These are phyloP conservation scores for Musca domestica DNA, from an alignment of 1,140 invertebrate species.

Conservation along the genomic window DNA sequence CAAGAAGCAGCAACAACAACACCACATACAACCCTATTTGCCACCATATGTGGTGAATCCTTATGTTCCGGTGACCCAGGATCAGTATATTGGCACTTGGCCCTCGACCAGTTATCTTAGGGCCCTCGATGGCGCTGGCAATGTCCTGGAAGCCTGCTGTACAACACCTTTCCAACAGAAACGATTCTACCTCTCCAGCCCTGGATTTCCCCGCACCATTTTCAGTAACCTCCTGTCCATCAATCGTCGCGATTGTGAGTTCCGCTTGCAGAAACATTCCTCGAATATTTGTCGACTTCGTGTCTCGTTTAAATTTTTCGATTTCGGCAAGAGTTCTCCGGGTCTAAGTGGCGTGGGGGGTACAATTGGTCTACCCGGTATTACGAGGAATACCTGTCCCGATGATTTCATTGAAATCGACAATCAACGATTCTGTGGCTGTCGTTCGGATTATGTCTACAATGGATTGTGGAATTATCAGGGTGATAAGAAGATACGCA, in stretches of 20 bases:
- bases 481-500: conserved; percentile 49
- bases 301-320: conserved; percentile 60
- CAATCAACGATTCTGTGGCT: conserved; percentile 60
- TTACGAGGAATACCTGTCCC: conserved; percentile 42
- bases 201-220: conserved; percentile 57
- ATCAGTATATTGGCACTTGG: conserved; percentile 20
- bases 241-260: conserved; percentile 55
- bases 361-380: conserved; percentile 24
- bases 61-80: background rate
- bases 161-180: conserved; percentile 51
- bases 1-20: too few species aligned
- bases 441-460: conserved; percentile 56
- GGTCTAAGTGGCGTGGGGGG: background rate
- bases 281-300: conserved; percentile 56
- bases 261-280: conserved; percentile 55
- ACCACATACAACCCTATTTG: background rate
- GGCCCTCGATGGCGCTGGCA: conserved; percentile 30
- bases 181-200: conserved; percentile 58
- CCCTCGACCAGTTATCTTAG: background rate
- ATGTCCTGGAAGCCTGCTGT: conserved; percentile 50
- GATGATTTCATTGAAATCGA: conserved; percentile 59
- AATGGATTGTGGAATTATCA: conserved; percentile 38
- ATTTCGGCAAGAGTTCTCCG: conserved; percentile 50
- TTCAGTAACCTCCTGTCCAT: conserved; percentile 38
- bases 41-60: background rate